Evolutionary conservation across 2,888 invertebrate genomes (phyloP), one percentile per base, ranked within the genome.

Genomic region (Herminia tarsipennalis): DNA sequence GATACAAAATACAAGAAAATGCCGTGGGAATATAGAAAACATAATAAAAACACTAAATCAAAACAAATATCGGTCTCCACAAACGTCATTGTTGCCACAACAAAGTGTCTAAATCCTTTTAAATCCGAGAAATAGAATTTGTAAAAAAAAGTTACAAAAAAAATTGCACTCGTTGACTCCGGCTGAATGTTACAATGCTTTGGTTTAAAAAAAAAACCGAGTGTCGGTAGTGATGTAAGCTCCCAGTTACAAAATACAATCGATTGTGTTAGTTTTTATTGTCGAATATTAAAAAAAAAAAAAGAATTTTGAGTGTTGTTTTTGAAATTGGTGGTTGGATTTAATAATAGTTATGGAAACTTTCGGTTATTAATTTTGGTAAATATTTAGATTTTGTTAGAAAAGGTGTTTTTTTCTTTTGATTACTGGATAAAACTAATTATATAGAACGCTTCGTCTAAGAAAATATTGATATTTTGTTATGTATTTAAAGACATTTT

Each of bases 121-220:
- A 88, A 91, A 90, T 87, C 88, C 88, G 87, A 88, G 83, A 90
- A 91, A 90, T 88, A 81, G 86, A 88, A 87, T 88, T 90, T 86
- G 57, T 50, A 43, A 65, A 77, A 85, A 86, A 83, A 78, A 63
- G 0, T 1, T 45, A 28, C 42, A 22, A 66, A 75, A 80, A 84
- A 84, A 80, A 74, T 56, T 48, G 56, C 71, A 70, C 89, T 91
- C 88, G 88, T 91, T 91, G 91, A 91, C 91, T 91, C 78, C 72
- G 62, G 76, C 81, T 78, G 81, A 82, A 78, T 66, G 78, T 58
- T 76, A 87, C 87, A 89, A 90, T 83, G 57, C 81, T 45, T 47
- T 66, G 73, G 61, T 69, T 59, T 42, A 53, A 62, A 74, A 87
- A 83, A 84, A 73, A 66, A 53, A 38, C 62, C 61, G 68, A 77